These are phyloP conservation scores for Psittacus erithacus DNA, from an alignment of 2,113 vertebrate genomes.

Conservation along the genomic window DNA sequence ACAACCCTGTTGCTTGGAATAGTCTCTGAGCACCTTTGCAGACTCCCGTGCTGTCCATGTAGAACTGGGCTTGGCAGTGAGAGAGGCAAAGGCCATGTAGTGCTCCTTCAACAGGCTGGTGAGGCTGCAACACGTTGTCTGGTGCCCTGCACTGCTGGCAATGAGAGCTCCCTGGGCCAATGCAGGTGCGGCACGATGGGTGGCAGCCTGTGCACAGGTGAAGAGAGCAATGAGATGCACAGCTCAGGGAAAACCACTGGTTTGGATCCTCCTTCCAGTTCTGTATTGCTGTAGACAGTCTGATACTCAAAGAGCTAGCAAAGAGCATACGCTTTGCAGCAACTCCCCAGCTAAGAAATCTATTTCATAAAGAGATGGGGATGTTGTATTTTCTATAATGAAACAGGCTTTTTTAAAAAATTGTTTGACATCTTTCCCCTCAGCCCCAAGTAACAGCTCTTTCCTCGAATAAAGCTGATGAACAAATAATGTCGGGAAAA, in stretches of 20 bases:
- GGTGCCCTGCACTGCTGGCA: slow-evolving; percentile 81
- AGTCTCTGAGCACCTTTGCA: slow-evolving; percentile 82
- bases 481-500: neutral
- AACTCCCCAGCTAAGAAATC: neutral
- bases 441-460: neutral
- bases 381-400: neutral
- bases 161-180: slow-evolving; percentile 77
- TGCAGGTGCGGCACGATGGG: slow-evolving; percentile 82
- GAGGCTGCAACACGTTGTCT: slow-evolving; percentile 75
- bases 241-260: neutral
- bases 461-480: neutral
- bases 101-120: neutral
- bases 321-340: neutral
- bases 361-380: rapidly evolving
- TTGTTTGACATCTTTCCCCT: neutral
- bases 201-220: slow-evolving; percentile 81
- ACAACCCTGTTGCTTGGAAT: neutral
- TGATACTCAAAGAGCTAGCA: neutral
- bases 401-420: neutral
- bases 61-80: slow-evolving; percentile 76
- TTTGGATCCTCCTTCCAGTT: neutral
- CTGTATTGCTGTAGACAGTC: neutral
- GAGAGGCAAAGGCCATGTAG: slow-evolving; percentile 77
- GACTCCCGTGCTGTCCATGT: slow-evolving; percentile 70
- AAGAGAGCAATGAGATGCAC: neutral